These are phyloP conservation scores for Drosophila paramelanica DNA, from an alignment of 2,888 invertebrate genomes.

Conservation along the genomic window DNA sequence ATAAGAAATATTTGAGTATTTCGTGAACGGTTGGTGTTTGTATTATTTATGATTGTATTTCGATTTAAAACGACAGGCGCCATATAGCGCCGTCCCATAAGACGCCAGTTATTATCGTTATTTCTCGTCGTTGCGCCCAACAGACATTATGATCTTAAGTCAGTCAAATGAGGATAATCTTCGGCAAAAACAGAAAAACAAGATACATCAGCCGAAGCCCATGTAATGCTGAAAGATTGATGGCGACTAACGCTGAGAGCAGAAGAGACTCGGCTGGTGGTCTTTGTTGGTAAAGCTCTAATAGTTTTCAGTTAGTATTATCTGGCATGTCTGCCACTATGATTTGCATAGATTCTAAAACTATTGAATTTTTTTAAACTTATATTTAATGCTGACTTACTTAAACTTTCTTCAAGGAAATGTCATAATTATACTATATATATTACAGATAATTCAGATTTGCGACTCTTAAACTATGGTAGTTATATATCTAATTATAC, in stretches of 20 bases:
- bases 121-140: constrained; percentile 2
- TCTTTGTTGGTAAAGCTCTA: constrained; percentile 18
- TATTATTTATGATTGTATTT: constrained; percentile 72
- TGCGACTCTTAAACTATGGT: too few relatives aligned
- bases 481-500: too few relatives aligned
- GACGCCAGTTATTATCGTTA: constrained; percentile 22
- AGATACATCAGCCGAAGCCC: constrained; percentile 24
- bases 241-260: constrained; percentile 28
- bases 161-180: constrained; percentile 52
- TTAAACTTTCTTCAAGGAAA: too few relatives aligned
- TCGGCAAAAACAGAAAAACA: constrained; percentile 37
- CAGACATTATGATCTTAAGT: constrained; percentile 50
- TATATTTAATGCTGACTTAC: too few relatives aligned
- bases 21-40: constrained; percentile 57
- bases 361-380: too few relatives aligned
- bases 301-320: constrained; percentile 8
- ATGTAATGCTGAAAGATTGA: constrained; percentile 63
- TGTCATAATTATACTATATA: too few relatives aligned
- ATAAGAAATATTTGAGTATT: constrained; percentile 25
- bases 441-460: too few relatives aligned
- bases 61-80: constrained; percentile 68
- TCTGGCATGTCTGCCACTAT: constrained; percentile 4
- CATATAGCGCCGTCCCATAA: constrained; percentile 56
- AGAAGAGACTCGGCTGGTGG: constrained; percentile 31
- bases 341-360: background rate